A percentile compares a stretch with the other conserved stretches of the same genome.
phyloP scores from a whole-genome alignment of 2,888 invertebrate species.

The Stratiomys singularior region DNA sequence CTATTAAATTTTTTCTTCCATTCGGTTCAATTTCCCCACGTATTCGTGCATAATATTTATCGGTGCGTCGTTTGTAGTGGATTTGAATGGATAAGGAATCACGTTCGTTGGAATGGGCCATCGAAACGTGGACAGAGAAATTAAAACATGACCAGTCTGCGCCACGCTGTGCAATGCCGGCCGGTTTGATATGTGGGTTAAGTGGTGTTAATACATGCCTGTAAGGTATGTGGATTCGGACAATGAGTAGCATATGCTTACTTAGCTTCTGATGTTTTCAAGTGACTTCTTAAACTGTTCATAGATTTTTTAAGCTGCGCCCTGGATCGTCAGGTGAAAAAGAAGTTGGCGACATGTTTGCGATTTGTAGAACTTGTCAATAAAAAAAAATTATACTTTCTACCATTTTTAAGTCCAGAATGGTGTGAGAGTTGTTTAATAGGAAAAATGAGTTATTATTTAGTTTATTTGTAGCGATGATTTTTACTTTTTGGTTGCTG shows the following conservation, averaged over 20 bases:
- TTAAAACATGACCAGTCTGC: conserved; percentile 9
- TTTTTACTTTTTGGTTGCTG: too few relatives aligned
- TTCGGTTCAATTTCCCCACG: background rate
- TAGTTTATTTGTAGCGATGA: too few relatives aligned
- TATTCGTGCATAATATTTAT: background rate
- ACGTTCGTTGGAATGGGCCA: too few relatives aligned
- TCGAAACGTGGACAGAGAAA: background rate
- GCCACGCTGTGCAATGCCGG: too few relatives aligned
- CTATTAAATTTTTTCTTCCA: conserved; percentile 12
- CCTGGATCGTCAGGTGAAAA: background rate
- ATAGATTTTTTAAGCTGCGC: background rate
- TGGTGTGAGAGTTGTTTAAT: too few relatives aligned
- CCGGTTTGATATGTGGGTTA: conserved; percentile 27
- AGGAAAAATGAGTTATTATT: too few relatives aligned
- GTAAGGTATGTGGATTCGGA: background rate
- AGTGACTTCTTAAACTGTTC: conserved; percentile 12
- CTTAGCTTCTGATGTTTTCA: conserved; percentile 11
- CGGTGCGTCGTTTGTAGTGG: background rate
- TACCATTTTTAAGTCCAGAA: background rate
- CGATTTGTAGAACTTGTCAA: too few relatives aligned
- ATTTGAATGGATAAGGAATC: background rate
- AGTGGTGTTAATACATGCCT: background rate
- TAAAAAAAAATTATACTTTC: background rate
- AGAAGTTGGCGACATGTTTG: conserved; percentile 7
- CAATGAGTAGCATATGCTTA: background rate